Base-by-base conservation (phyloP, 1,140 invertebrate species). In the Diorhabda elongata region DNA sequence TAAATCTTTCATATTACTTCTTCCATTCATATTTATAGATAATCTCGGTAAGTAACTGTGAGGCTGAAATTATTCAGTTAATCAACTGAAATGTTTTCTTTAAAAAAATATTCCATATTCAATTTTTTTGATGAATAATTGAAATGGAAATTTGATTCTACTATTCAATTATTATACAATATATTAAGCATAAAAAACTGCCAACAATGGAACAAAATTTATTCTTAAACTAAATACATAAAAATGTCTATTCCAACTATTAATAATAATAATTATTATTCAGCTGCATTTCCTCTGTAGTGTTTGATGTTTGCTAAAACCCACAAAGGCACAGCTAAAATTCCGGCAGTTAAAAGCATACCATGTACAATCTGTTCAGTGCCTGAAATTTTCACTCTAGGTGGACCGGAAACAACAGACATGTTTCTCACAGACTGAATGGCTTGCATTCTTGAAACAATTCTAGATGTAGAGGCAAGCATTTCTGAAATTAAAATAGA, bases 321-420 rank as follows among this genome's bases (percentile, higher is more conserved):
- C 70, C 71, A 78, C 6, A 62, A 61, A 6, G 77, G 77, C 8
- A 73, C 26, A 61, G 71, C 64, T 6, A 72, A 9, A 2, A 73
- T 26, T 41, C 71, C 70, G 47, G 69, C 64, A 52, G 69, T 42
- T 5, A 78, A 73, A 3, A 69, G 58, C 4, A 72, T 2, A 5
- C 72, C 76, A 61, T 77, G 76, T 42, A 66, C 67, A 6, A 73
- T 8, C 65, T 77, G 76, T 67, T 78, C 77, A 4, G 71, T 67
- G 58, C 68, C 63, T 2, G 72, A 70, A 5, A 78, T 62, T 68
- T 71, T 73, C 6, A 76, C 72, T 52, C 63, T 67, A 43, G 77
- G 77, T 42, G 73, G 75, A 0, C 72, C 74, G 43, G 73, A 71
- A 11, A 78, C 26, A 3, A 61, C 72, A 44, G 70, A 73, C 71